Conservation (phyloP, 2,797 vertebrate genomes). For the Pangasius djambal region DNA sequence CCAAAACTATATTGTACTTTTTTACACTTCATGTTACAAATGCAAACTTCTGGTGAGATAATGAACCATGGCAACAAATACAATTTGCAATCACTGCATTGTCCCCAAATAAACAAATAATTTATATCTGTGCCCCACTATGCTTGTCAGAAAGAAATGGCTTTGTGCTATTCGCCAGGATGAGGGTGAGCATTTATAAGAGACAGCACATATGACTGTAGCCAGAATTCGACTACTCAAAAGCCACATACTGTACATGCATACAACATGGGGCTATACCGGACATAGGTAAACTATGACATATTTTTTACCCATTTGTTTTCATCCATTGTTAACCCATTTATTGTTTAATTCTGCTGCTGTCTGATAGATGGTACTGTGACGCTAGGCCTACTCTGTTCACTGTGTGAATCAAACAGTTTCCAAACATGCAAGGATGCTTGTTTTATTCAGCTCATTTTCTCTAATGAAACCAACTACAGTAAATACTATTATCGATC, state of each 20-base stretch:
- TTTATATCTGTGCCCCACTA: neutral
- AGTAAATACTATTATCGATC: neutral
- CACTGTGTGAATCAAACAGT: neutral
- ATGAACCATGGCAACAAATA: too few relatives aligned
- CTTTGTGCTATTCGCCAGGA: neutral
- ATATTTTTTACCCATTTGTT: neutral
- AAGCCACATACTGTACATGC: neutral
- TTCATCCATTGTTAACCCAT: neutral
- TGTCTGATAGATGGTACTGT: neutral
- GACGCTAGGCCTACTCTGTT: neutral
- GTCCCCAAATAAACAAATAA: too few relatives aligned
- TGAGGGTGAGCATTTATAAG: neutral
- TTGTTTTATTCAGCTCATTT: neutral
- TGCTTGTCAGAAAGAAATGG: neutral
- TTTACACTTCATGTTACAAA: too few relatives aligned
- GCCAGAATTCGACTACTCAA: neutral
- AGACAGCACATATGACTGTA: neutral
- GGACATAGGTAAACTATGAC: neutral
- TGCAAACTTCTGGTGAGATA: too few relatives aligned
- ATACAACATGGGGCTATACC: neutral
- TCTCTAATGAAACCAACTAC: neutral
- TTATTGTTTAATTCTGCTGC: neutral
- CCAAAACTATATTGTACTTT: too few relatives aligned
- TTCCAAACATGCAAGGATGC: neutral
- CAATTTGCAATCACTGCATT: too few relatives aligned